phyloP scores from a whole-genome alignment of 2,888 invertebrate species.

The Athalia cordata region DNA sequence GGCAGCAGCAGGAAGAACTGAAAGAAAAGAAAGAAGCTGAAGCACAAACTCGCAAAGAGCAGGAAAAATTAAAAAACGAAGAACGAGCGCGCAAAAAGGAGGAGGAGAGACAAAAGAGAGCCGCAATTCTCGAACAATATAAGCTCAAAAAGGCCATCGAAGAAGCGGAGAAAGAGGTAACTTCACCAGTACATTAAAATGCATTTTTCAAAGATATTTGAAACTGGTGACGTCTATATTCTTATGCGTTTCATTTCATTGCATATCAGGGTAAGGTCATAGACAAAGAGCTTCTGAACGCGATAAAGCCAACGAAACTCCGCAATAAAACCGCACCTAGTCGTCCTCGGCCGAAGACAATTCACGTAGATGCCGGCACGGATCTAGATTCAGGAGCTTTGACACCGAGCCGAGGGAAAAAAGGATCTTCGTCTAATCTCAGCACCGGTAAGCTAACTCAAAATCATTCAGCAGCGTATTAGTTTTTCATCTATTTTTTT shows the following conservation, averaged over 20 bases:
- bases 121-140: slow-evolving; percentile 93
- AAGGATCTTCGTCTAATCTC: slow-evolving; percentile 88
- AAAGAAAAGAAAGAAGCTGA: slow-evolving; percentile 90
- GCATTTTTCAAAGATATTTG: neutral
- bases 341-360: slow-evolving; percentile 91
- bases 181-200: slow-evolving; percentile 41
- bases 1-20: slow-evolving; percentile 92
- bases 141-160: slow-evolving; percentile 95
- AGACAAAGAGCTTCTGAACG: slow-evolving; percentile 81
- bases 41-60: slow-evolving; percentile 83
- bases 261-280: slow-evolving; percentile 83
- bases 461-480: slow-evolving; percentile 9
- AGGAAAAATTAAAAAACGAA: slow-evolving; percentile 85
- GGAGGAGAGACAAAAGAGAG: slow-evolving; percentile 91
- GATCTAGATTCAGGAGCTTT: slow-evolving; percentile 87
- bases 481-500: neutral
- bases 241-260: slow-evolving; percentile 28
- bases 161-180: slow-evolving; percentile 90
- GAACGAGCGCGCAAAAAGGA: slow-evolving; percentile 83
- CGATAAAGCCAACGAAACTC: slow-evolving; percentile 79
- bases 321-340: slow-evolving; percentile 79
- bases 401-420: slow-evolving; percentile 83
- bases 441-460: slow-evolving; percentile 79
- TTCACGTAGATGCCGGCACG: slow-evolving; percentile 89
- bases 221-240: neutral